phyloP scores from a whole-genome alignment of 1,140 invertebrate genomes.

The Leptonema lineaticorne region DNA sequence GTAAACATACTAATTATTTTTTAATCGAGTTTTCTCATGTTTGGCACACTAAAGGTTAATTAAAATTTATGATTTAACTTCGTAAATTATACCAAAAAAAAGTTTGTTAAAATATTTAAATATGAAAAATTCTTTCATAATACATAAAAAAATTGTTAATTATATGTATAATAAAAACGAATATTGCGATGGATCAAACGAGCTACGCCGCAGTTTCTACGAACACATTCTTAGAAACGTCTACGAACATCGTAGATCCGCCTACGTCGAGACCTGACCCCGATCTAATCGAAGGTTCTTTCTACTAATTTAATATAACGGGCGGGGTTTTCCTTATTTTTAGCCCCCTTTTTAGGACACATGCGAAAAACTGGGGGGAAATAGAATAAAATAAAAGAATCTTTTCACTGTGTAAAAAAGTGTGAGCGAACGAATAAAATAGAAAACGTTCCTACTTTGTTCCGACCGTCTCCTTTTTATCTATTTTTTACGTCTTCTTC shows the following conservation, averaged over 20 bases:
- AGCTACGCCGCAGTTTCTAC: not conserved
- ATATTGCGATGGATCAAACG: not conserved
- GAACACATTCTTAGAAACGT: not conserved
- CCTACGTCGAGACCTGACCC: conserved; percentile 6
- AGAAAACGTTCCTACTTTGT: conserved; percentile 3
- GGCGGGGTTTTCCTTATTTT: not conserved
- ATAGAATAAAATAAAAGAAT: not conserved
- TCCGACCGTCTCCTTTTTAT: not conserved
- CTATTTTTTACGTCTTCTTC: no score
- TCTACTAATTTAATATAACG: conserved; percentile 20
- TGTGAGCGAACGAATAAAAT: not conserved
- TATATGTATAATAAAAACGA: no score
- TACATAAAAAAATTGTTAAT: no score
- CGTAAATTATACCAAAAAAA: no score
- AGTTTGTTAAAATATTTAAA: no score
- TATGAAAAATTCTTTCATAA: no score
- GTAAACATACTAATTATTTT: no score
- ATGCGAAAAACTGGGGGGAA: not conserved
- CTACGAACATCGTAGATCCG: conserved; percentile 6
- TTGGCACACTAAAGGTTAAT: no score
- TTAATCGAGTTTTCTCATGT: no score
- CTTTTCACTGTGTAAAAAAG: not conserved
- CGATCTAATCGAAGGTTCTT: conserved; percentile 22
- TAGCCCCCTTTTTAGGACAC: not conserved
- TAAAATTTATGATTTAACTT: no score